Percentiles rank a stretch among this genome's conserved stretches.
These are phyloP conservation scores for Carassius gibelio DNA, from an alignment of 2,113 vertebrate species.

Conservation along the genomic window DNA sequence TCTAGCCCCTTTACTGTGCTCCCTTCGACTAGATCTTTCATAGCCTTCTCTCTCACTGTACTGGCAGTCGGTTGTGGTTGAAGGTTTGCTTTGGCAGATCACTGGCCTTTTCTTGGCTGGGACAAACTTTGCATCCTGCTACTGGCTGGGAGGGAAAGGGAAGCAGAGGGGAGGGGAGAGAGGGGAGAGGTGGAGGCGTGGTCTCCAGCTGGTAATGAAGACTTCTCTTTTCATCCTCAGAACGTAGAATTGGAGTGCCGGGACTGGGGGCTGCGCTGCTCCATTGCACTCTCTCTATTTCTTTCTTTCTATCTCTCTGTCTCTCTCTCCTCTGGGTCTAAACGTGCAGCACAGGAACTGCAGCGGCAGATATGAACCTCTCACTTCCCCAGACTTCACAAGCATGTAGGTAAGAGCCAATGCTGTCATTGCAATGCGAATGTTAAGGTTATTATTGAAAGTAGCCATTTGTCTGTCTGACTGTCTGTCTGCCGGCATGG, in stretches of 20 bases:
- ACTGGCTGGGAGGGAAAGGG: constrained; percentile 82
- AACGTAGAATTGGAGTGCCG: constrained; percentile 83
- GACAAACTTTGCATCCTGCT: constrained; percentile 80
- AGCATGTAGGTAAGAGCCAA: constrained; percentile 53
- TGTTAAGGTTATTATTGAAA: constrained; percentile 11
- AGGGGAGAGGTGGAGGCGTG: constrained; percentile 74
- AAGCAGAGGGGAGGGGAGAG: constrained; percentile 50
- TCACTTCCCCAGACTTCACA: constrained; percentile 55
- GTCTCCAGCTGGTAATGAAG: constrained; percentile 89
- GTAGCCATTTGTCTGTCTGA: constrained; percentile 46
- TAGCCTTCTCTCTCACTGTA: constrained; percentile 59
- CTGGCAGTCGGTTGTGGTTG: constrained; percentile 69
- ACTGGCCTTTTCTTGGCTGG: constrained; percentile 69
- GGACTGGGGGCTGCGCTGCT: constrained; percentile 77
- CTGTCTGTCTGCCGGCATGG: constrained; percentile 1
- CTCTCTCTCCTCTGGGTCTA: constrained; percentile 61
- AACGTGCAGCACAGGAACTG: constrained; percentile 56
- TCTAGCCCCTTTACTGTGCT: constrained; percentile 52
- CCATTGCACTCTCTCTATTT: constrained; percentile 69
- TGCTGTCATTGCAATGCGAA: constrained; percentile 31
- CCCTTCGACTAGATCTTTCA: constrained; percentile 52
- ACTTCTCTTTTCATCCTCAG: constrained; percentile 90
- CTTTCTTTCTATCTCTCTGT: constrained; percentile 58
- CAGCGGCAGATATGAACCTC: constrained; percentile 72
- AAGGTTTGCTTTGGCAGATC: constrained; percentile 79